These are phyloP conservation scores for Pharmacophagus antenor DNA, from an alignment of 2,888 invertebrate species.

Conservation along the genomic window DNA sequence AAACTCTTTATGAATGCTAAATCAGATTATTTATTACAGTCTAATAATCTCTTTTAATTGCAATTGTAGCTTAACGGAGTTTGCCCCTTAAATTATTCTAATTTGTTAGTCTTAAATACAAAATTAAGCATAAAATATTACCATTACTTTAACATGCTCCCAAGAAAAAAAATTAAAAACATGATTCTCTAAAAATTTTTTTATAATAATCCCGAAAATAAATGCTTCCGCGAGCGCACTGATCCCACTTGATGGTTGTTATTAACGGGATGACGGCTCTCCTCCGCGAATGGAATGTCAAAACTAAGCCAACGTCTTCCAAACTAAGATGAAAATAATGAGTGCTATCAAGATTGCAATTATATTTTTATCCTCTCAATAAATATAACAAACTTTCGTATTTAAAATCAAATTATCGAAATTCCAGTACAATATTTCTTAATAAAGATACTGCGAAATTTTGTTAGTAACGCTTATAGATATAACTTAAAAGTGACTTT, in stretches of 20 bases:
- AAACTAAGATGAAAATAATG: constrained; percentile 26
- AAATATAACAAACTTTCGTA: not conserved
- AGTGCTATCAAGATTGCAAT: constrained; percentile 22
- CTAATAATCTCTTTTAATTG: no score
- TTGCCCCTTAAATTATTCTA: no score
- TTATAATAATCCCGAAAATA: not conserved
- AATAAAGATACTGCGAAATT: not conserved
- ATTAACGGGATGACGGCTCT: constrained; percentile 23
- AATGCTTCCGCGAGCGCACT: constrained; percentile 26
- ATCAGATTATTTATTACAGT: no score
- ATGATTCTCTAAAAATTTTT: not conserved
- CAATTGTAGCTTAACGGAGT: no score
- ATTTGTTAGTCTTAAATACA: no score
- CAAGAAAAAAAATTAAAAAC: not conserved
- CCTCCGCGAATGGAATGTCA: constrained; percentile 19
- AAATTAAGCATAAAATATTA: no score
- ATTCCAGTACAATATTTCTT: not conserved
- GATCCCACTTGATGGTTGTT: constrained; percentile 39
- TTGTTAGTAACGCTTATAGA: not conserved
- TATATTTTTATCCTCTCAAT: constrained; percentile 14
- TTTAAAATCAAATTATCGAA: not conserved
- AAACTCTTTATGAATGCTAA: no score
- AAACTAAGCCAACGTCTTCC: constrained; percentile 21
- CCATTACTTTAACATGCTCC: no score
- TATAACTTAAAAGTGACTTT: no score